A percentile compares a stretch with the other conserved stretches of the same genome.
Evolutionary conservation across 2,113 vertebrate genomes (phyloP).

Genomic region (Hipposideros armiger): DNA sequence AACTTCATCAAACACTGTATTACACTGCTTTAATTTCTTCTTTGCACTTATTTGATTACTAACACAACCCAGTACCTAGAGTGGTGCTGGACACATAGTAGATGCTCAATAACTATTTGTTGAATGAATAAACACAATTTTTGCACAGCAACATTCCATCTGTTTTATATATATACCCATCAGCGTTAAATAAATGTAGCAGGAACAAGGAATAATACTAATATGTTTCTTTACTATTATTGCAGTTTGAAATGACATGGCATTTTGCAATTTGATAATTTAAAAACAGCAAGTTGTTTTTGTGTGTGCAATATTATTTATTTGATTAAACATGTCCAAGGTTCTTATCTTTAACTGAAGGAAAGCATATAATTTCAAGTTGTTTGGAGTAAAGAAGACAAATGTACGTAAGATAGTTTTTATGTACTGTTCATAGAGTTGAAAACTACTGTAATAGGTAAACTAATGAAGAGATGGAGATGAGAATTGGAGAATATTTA

Average conservation of each 20-base stretch:
- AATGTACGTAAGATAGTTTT: background rate
- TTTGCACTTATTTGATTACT: background rate
- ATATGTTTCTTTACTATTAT: background rate
- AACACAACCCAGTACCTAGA: background rate
- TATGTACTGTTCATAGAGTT: background rate
- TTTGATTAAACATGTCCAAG: background rate
- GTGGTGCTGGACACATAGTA: background rate
- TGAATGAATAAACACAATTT: slow-evolving; percentile 1
- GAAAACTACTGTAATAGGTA: background rate
- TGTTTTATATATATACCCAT: background rate
- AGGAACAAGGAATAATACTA: background rate
- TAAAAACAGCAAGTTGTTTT: background rate
- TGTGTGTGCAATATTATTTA: background rate
- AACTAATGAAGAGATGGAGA: background rate
- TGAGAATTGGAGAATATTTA: background rate
- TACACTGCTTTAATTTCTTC: background rate
- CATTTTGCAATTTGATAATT: background rate
- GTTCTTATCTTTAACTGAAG: background rate
- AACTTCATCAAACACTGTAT: background rate
- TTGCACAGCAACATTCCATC: background rate
- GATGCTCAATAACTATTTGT: background rate
- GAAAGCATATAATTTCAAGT: background rate
- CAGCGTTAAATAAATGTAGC: background rate
- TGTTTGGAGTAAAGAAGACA: background rate
- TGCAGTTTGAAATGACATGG: background rate